Conservation (phyloP, 2,888 invertebrate species). For the Dynastes grantii region DNA sequence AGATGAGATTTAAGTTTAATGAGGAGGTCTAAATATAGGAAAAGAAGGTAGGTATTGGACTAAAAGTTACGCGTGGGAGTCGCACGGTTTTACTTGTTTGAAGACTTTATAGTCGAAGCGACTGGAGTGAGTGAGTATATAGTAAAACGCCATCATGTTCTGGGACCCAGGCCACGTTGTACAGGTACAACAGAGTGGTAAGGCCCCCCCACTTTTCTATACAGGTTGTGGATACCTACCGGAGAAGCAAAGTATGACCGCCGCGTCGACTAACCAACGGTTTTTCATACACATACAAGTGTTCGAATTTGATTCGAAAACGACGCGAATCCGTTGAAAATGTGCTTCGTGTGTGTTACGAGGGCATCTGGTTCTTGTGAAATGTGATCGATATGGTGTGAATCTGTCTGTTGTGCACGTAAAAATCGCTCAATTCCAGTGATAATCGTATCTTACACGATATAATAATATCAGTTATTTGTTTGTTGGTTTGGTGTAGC, state of each 20-base stretch:
- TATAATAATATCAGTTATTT: slow-evolving; percentile 30
- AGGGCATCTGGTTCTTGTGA: slow-evolving; percentile 45
- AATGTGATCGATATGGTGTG: slow-evolving; percentile 51
- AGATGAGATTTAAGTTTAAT: slow-evolving; percentile 10
- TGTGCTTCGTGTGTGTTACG: slow-evolving; percentile 48
- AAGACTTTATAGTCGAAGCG: slow-evolving; percentile 44
- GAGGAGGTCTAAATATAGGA: slow-evolving; percentile 24
- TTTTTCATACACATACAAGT: slow-evolving; percentile 56
- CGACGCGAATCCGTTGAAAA: slow-evolving; percentile 50
- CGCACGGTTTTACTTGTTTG: slow-evolving; percentile 29
- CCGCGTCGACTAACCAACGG: slow-evolving; percentile 59
- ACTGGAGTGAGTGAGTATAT: slow-evolving; percentile 19
- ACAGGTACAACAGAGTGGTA: slow-evolving; percentile 53
- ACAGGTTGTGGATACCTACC: slow-evolving; percentile 58
- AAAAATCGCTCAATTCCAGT: slow-evolving; percentile 12
- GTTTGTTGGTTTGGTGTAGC: slow-evolving; percentile 43
- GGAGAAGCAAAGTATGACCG: slow-evolving; percentile 58
- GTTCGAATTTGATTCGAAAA: slow-evolving; percentile 55
- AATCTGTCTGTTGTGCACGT: slow-evolving; percentile 33
- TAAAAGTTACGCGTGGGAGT: slow-evolving; percentile 47
- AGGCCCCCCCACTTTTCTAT: slow-evolving; percentile 52
- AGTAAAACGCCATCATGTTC: slow-evolving; percentile 53
- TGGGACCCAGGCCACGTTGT: slow-evolving; percentile 56
- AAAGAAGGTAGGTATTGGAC: slow-evolving; percentile 5
- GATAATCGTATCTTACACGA: neutral